Evolutionary conservation across 2,113 vertebrate genomes (phyloP), one percentile per base, ranked within the genome.

Genomic region (Urocolius indicus): DNA sequence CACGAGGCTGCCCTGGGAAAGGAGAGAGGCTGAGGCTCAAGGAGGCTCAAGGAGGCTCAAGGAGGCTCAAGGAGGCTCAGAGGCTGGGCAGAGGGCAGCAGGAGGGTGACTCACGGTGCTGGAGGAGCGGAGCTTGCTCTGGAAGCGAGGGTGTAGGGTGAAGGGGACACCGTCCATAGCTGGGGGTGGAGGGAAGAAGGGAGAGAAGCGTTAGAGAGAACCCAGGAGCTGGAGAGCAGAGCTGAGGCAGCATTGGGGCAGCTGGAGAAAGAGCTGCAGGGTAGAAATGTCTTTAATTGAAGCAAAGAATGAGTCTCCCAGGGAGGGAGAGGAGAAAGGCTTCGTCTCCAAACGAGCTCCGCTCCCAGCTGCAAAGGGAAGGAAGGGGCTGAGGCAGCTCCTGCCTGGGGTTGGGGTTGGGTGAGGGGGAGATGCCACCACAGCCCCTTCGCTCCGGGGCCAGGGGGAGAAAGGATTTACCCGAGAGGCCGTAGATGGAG

Each of bases 91-190:
- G 38, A 41, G 38, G 38, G n/a, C n/a, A 41, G 38, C 22, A 12
- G 23, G 51, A 24, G 36, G 6, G 14, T 19, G 36, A 96, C 98
- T 92, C 96, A 99, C 98, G 20, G 43, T 95, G 4, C 46, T 84
- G 65, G 93, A 54, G 4, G 58, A 93, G 2, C 16, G 9, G 58
- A 95, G 82, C 55, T 90, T 96, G 95, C 84, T 81, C 13, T 98
- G 97, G 4, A 98, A 99, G 58, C 97, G 98, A 29, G 99, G 99
- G 80, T 99, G 98, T 52, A 99, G 97, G 2, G 97, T 91, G 88
- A 99, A 99, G 27, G 99, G 99, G 71, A 99, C 98, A 9, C 98
- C 99, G 2, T 99, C 99, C 95, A 99, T 98, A 38, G 99, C 99
- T 99, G 92, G 55, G 75, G 24, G 54, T 29, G 16, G 21, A 27